Percentiles rank a stretch among this genome's conserved stretches.
Conservation (phyloP, 2,888 invertebrate species). For the Drosophila paracracens region DNA sequence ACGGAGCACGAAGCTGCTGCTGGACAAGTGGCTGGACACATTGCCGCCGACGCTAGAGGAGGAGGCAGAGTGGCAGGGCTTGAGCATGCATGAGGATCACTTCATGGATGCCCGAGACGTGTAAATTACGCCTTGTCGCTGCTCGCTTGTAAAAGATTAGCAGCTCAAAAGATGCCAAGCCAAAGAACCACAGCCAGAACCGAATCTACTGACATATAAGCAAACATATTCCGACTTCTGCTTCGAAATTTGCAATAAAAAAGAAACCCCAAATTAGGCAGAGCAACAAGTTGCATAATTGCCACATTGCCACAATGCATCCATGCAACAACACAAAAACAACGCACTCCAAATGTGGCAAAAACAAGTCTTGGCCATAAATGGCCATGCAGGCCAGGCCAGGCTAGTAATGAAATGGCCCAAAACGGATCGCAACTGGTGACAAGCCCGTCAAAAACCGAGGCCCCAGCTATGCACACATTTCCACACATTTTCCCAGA, state of each 20-base stretch:
- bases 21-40: slow-evolving; percentile 34
- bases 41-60: slow-evolving; percentile 11
- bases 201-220: background rate
- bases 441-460: slow-evolving; percentile 22
- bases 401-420: background rate
- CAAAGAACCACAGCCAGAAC: background rate
- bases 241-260: slow-evolving; percentile 19
- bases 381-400: background rate
- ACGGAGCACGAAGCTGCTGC: background rate
- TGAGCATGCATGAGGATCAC: slow-evolving; percentile 5
- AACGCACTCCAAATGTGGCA: slow-evolving; percentile 20
- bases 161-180: background rate
- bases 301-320: slow-evolving; percentile 8
- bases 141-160: background rate
- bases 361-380: slow-evolving; percentile 18
- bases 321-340: background rate
- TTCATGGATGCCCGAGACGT: slow-evolving; percentile 21
- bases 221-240: background rate
- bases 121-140: background rate
- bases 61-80: background rate
- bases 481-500: background rate
- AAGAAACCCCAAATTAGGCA: background rate
- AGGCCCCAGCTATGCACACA: background rate
- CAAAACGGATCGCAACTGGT: slow-evolving; percentile 6
- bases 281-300: slow-evolving; percentile 3